These are phyloP conservation scores for Gyps fulvus DNA, from an alignment of 2,113 vertebrate genomes.

Conservation along the genomic window DNA sequence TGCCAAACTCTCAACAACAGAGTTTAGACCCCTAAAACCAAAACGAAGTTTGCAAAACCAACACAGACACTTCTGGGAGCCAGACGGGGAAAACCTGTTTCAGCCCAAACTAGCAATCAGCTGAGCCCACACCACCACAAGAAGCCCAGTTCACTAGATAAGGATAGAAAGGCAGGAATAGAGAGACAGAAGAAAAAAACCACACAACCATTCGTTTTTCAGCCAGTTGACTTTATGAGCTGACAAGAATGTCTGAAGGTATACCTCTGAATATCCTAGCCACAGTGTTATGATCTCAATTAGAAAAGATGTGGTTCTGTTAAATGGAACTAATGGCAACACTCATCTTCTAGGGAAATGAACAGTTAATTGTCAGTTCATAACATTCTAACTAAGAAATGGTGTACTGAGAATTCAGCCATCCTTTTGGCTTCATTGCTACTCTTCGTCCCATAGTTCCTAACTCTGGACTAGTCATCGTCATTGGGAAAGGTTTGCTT, in stretches of 20 bases:
- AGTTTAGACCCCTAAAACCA: neutral
- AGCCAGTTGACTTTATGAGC: neutral
- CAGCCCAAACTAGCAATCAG: neutral
- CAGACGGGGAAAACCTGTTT: neutral
- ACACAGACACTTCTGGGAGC: neutral
- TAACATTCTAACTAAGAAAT: neutral
- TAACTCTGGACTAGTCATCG: neutral
- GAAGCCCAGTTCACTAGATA: neutral
- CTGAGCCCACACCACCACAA: neutral
- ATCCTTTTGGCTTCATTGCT: neutral
- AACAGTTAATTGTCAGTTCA: neutral
- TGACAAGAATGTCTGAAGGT: neutral
- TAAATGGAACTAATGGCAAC: neutral
- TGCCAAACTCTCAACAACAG: neutral
- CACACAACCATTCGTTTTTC: neutral
- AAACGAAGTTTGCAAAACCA: neutral
- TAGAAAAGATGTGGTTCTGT: neutral
- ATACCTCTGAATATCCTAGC: neutral
- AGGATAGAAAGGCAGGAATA: neutral
- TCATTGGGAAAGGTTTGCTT: neutral
- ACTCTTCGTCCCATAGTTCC: rapidly evolving
- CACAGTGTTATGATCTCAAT: neutral
- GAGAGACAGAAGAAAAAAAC: neutral
- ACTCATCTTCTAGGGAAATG: neutral
- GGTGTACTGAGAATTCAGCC: neutral